These are phyloP conservation scores for Eudasyphora cyanicolor DNA, from an alignment of 2,888 invertebrate genomes.

Conservation along the genomic window DNA sequence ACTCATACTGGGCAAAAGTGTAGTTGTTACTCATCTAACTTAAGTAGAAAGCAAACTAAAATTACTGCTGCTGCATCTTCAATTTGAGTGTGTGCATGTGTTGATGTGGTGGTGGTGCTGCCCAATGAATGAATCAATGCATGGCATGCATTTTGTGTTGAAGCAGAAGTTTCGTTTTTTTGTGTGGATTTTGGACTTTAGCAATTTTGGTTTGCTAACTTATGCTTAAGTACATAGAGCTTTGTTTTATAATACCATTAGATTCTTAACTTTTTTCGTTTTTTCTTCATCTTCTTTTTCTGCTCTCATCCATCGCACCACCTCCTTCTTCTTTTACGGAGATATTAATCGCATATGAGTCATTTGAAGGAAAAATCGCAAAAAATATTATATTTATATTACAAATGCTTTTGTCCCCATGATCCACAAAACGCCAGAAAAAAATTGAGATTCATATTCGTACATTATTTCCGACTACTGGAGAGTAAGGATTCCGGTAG, in stretches of 20 bases:
- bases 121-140: constrained; percentile 40
- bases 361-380: not conserved
- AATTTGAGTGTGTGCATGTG: not conserved
- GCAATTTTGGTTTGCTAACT: constrained; percentile 41
- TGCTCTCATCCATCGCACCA: not conserved
- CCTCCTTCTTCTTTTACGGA: not conserved
- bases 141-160: not conserved
- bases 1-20: no score
- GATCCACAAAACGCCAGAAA: no score
- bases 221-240: constrained; percentile 34
- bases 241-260: constrained; percentile 45
- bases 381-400: no score
- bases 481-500: no score
- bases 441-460: not conserved
- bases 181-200: constrained; percentile 33
- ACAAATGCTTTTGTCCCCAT: no score
- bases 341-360: constrained; percentile 20
- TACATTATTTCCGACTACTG: not conserved
- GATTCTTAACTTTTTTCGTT: constrained; percentile 31
- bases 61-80: not conserved
- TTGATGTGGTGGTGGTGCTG: no score
- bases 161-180: not conserved
- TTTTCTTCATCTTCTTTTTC: not conserved
- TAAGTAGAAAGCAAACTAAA: not conserved
- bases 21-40: constrained; percentile 24